These are phyloP conservation scores for Tretioscincus oriximinensis DNA, from an alignment of 2,113 vertebrate species.

Conservation along the genomic window DNA sequence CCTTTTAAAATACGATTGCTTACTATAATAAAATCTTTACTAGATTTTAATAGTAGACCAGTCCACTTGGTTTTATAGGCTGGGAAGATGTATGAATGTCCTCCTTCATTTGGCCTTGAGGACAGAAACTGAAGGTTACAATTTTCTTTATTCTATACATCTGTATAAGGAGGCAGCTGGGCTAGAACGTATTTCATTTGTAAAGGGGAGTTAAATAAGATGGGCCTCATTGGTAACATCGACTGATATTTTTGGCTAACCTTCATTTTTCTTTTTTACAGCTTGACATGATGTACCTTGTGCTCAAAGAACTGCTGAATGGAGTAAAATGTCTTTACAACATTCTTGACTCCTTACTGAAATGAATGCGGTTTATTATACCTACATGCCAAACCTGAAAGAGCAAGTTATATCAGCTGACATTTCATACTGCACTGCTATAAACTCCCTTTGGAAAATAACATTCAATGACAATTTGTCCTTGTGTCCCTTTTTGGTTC, in stretches of 20 bases:
- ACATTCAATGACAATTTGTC: background rate
- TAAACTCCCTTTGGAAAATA: background rate
- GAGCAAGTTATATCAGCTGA: background rate
- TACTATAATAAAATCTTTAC: too few relatives aligned
- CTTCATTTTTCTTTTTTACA: conserved; percentile 24
- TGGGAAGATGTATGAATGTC: background rate
- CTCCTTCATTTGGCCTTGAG: too few relatives aligned
- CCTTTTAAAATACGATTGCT: too few relatives aligned
- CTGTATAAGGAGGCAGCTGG: too few relatives aligned
- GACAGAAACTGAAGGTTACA: too few relatives aligned
- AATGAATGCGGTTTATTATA: background rate
- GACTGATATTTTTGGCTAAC: conserved; percentile 8
- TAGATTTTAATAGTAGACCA: background rate
- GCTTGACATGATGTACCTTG: conserved; percentile 23
- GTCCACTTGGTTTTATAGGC: background rate
- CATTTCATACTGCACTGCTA: background rate
- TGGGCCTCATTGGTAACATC: background rate
- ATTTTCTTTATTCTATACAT: too few relatives aligned
- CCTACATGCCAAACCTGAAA: background rate
- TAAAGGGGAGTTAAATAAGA: background rate
- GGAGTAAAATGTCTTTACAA: background rate
- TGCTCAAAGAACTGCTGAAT: background rate
- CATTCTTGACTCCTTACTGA: background rate
- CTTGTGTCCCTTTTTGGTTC: background rate
- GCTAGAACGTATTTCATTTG: background rate